These are phyloP conservation scores for Alosa sapidissima DNA, from an alignment of 2,797 vertebrate species.

Conservation along the genomic window DNA sequence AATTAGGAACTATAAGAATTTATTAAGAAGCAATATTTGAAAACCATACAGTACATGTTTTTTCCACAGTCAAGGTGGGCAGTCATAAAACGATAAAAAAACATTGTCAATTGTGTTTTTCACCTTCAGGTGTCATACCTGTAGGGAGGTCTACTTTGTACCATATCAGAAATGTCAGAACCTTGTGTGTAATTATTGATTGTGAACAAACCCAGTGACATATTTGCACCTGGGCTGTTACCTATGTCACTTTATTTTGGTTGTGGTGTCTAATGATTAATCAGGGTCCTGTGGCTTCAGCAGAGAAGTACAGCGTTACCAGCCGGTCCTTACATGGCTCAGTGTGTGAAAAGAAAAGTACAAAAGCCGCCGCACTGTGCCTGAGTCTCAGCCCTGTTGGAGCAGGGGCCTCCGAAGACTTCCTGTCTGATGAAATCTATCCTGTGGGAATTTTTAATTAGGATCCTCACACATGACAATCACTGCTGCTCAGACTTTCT, in stretches of 20 bases:
- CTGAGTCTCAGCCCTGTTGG: neutral
- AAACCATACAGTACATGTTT: neutral
- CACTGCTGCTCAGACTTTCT: slow-evolving; percentile 73
- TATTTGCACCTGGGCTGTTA: slow-evolving; percentile 20
- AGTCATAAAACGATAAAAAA: neutral
- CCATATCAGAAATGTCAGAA: neutral
- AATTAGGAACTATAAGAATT: too few relatives aligned
- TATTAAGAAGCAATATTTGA: neutral
- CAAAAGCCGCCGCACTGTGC: neutral
- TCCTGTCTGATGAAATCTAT: slow-evolving; percentile 75
- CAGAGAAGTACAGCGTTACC: neutral
- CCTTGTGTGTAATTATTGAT: neutral
- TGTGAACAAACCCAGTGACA: neutral
- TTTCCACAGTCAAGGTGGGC: neutral
- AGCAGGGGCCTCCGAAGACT: neutral
- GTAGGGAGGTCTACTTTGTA: neutral
- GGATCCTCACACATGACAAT: slow-evolving; percentile 79
- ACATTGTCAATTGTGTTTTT: neutral
- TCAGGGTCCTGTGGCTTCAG: neutral
- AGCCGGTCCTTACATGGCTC: slow-evolving; percentile 17
- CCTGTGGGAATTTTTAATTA: slow-evolving; percentile 81
- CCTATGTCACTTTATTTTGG: neutral
- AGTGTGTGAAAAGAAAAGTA: slow-evolving; percentile 27
- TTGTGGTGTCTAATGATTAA: slow-evolving; percentile 5
- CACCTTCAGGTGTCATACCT: neutral